Evolutionary conservation across 2,797 vertebrate genomes (phyloP), one percentile per base, ranked within the genome.

Genomic region (Denticeps clupeoides): DNA sequence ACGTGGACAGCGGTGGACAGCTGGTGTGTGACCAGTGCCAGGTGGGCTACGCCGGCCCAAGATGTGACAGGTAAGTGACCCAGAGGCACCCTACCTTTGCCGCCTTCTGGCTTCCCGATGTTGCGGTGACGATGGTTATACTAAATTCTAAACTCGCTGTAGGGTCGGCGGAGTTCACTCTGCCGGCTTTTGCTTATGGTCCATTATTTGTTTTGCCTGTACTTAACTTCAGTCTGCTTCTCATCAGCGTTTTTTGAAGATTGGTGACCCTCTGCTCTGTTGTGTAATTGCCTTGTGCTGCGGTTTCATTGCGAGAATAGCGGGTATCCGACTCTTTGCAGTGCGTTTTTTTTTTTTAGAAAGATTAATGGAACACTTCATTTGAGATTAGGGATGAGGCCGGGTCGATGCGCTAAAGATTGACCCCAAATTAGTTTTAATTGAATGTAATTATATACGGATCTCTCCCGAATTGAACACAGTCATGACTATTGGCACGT

Each of bases 21-120:
- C 13, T 90, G 73, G 60, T 88, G 55, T 99, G 94, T 1, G 87
- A 97, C 59, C 76, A 63, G 21, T 99, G 94, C 54, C 78, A 67
- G 40, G 58, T 59, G 2, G 90, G 88, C 13, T 89, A 96, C 38
- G 12, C 78, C 4, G 92, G 93, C 60, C 66, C 79, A 4, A 82
- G 82, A 61, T 99, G 93, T 46, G 84, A 96, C 67, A 92, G 92
- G 94, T 99, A 83, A 89, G 84, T 22, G 40, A 37, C 28, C 29
- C 13, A 8, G 25, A 12, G 19, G 10, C 9, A 19, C 32, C n/a
- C n/a, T n/a, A n/a, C n/a, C n/a, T n/a, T n/a, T n/a, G n/a, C n/a
- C n/a, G n/a, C n/a, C n/a, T n/a, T n/a, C n/a, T n/a, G n/a, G n/a
- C n/a, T n/a, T n/a, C n/a, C n/a, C n/a, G n/a, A n/a, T n/a, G n/a